Conservation (phyloP, 2,797 vertebrate genomes). For the Pseudochirops cupreus region DNA sequence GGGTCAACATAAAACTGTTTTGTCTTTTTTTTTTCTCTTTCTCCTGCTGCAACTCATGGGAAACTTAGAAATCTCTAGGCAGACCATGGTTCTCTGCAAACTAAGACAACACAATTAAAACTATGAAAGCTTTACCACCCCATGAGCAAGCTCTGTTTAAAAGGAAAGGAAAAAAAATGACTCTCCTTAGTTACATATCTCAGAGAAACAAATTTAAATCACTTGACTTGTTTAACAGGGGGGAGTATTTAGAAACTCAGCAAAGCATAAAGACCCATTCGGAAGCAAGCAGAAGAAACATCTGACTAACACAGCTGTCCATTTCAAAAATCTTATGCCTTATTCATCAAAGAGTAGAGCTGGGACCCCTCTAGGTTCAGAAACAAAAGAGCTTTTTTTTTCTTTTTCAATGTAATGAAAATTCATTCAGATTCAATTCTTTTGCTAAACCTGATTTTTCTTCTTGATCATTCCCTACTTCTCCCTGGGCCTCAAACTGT, state of each 20-base stretch:
- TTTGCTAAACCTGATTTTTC: slow-evolving; percentile 50
- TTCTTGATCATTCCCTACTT: neutral
- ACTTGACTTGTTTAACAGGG: slow-evolving; percentile 49
- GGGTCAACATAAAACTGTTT: slow-evolving; percentile 54
- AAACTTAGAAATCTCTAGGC: slow-evolving; percentile 64
- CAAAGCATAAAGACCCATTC: slow-evolving; percentile 29
- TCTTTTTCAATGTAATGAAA: slow-evolving; percentile 12
- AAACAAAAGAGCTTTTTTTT: neutral
- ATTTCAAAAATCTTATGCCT: slow-evolving; percentile 42
- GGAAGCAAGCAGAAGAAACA: neutral
- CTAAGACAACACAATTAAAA: slow-evolving; percentile 68
- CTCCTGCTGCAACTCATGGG: slow-evolving; percentile 48
- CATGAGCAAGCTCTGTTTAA: slow-evolving; percentile 56
- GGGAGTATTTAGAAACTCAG: slow-evolving; percentile 61
- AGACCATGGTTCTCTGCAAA: slow-evolving; percentile 67
- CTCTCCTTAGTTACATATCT: slow-evolving; percentile 40
- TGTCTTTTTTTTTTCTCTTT: slow-evolving; percentile 62
- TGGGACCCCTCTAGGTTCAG: slow-evolving; percentile 21
- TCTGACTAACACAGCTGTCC: slow-evolving; percentile 45
- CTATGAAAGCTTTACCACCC: slow-evolving; percentile 56
- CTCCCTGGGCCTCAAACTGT: neutral
- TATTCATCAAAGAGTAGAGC: slow-evolving; percentile 8
- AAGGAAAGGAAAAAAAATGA: slow-evolving; percentile 52
- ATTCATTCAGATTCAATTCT: slow-evolving; percentile 32
- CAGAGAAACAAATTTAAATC: slow-evolving; percentile 65